phyloP scores from a whole-genome alignment of 2,797 vertebrate genomes.

The Halcyon leucocephala region DNA sequence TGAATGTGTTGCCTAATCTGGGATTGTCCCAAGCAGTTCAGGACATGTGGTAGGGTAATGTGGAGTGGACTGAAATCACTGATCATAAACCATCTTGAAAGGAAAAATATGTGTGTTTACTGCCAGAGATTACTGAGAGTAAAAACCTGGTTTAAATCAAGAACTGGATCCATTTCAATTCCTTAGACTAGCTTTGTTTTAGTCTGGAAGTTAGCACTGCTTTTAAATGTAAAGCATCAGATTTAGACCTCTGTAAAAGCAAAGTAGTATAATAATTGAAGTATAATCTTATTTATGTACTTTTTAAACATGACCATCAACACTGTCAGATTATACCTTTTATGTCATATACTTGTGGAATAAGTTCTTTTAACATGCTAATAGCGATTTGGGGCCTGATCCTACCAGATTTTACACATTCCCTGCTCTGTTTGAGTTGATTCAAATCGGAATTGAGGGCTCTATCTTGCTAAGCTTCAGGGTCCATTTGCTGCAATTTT shows the following conservation, averaged over 20 bases:
- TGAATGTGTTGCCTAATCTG: constrained; percentile 28
- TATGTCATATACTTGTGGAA: not conserved
- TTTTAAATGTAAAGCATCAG: constrained; percentile 39
- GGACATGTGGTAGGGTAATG: constrained; percentile 59
- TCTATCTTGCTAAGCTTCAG: not conserved
- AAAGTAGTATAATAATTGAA: constrained; percentile 41
- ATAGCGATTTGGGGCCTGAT: not conserved
- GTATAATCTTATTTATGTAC: constrained; percentile 26
- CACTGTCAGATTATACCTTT: constrained; percentile 1
- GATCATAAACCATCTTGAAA: constrained; percentile 71
- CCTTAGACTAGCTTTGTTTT: constrained; percentile 42
- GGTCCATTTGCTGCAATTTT: constrained; percentile 33
- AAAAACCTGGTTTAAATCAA: constrained; percentile 72
- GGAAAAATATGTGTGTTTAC: constrained; percentile 70
- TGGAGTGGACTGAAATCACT: constrained; percentile 56
- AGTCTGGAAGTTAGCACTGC: constrained; percentile 32
- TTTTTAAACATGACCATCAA: constrained; percentile 1
- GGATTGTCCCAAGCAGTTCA: constrained; percentile 50
- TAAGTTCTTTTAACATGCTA: not conserved
- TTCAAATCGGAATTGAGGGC: constrained; percentile 6
- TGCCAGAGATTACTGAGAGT: constrained; percentile 60
- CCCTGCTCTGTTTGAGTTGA: not conserved
- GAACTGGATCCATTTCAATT: constrained; percentile 49
- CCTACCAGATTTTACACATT: not conserved
- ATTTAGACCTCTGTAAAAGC: constrained; percentile 41